These are phyloP conservation scores for Zaprionus lachaisei DNA, from an alignment of 1,140 invertebrate species.

Conservation along the genomic window DNA sequence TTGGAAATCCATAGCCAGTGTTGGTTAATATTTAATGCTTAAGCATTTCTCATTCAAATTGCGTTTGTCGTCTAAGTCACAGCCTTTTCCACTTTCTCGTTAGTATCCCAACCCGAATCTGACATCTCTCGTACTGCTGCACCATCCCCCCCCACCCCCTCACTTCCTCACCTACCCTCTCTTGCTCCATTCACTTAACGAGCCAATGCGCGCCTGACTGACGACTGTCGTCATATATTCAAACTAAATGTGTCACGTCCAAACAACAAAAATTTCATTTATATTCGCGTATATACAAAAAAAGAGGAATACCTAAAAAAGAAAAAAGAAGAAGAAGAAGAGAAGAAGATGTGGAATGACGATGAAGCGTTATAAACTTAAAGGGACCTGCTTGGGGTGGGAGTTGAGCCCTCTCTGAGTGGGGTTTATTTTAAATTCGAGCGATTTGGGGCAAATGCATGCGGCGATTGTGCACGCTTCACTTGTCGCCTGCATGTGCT, in stretches of 20 bases:
- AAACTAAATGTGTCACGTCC: slow-evolving; percentile 82
- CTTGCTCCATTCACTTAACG: slow-evolving; percentile 21
- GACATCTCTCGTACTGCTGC: neutral
- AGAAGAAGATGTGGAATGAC: slow-evolving; percentile 18
- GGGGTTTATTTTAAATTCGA: slow-evolving; percentile 73
- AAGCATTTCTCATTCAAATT: slow-evolving; percentile 21
- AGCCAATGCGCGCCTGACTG: slow-evolving; percentile 67
- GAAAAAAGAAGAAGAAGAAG: slow-evolving; percentile 18
- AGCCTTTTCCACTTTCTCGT: slow-evolving; percentile 6
- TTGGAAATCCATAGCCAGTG: neutral
- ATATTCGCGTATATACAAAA: slow-evolving; percentile 69
- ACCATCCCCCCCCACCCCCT: neutral
- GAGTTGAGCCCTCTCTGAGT: neutral
- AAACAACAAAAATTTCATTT: slow-evolving; percentile 83
- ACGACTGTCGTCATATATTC: slow-evolving; percentile 73
- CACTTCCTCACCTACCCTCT: neutral
- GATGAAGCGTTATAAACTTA: slow-evolving; percentile 54
- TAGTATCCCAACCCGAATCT: neutral
- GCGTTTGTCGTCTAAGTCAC: slow-evolving; percentile 43
- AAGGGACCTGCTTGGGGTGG: neutral
- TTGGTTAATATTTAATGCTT: slow-evolving; percentile 15
- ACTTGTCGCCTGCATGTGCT: neutral
- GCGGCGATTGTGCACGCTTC: slow-evolving; percentile 21
- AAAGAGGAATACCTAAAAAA: slow-evolving; percentile 10
- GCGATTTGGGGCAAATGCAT: slow-evolving; percentile 63